Evolutionary conservation across 1,140 invertebrate species (phyloP).

Genomic region (Leptinotarsa undecemlineata): DNA sequence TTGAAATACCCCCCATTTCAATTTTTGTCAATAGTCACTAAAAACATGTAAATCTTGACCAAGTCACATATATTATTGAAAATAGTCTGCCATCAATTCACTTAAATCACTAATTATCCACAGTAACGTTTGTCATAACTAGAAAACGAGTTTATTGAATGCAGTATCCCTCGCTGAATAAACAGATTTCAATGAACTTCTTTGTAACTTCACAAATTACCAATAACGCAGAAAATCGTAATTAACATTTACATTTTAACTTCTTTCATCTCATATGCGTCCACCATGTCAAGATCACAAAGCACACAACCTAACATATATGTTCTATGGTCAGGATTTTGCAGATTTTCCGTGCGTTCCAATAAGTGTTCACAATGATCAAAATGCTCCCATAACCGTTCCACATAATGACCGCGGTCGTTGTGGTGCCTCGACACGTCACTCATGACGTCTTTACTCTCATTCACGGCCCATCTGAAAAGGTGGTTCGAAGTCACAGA

Average conservation of each 20-base stretch:
- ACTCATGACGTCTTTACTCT: too few relatives aligned
- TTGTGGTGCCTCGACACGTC: too few relatives aligned
- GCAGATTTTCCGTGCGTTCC: too few relatives aligned
- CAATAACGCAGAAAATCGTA: not conserved
- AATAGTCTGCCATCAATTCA: constrained; percentile 14
- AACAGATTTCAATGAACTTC: not conserved
- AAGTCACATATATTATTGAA: constrained; percentile 17
- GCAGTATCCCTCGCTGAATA: not conserved
- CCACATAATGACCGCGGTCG: too few relatives aligned
- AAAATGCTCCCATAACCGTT: too few relatives aligned
- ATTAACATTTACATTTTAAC: not conserved
- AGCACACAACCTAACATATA: too few relatives aligned
- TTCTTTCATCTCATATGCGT: not conserved
- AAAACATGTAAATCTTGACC: not conserved
- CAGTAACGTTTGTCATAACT: not conserved
- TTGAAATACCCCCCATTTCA: constrained; percentile 5
- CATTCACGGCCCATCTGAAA: too few relatives aligned
- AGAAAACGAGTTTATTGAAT: not conserved
- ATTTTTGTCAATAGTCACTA: not conserved
- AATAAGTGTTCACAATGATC: too few relatives aligned
- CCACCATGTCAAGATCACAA: constrained; percentile 4
- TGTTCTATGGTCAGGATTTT: too few relatives aligned
- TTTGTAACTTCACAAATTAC: not conserved
- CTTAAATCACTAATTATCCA: not conserved
- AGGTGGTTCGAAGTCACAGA: too few relatives aligned